A percentile compares a stretch with the other conserved stretches of the same genome.
Evolutionary conservation across 2,888 invertebrate genomes (phyloP).

Genomic region (Cheilosia variabilis): DNA sequence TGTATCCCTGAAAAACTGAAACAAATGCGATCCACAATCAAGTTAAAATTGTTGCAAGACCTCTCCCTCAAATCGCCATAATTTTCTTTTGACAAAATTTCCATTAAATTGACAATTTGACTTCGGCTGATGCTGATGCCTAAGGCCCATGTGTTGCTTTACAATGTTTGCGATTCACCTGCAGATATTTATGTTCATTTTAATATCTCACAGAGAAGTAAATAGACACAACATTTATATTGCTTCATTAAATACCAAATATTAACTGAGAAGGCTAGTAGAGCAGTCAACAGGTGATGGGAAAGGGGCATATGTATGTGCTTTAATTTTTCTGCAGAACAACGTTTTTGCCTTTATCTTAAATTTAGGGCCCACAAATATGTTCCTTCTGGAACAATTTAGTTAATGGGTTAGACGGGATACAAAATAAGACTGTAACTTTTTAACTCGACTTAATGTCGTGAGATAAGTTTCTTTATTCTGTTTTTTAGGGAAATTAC

Average conservation of each 20-base stretch:
- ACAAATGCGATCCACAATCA: conserved; percentile 5
- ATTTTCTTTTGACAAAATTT: conserved; percentile 4
- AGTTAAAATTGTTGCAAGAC: conserved; percentile 2
- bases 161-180: not conserved
- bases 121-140: not conserved
- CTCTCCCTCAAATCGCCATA: not conserved
- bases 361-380: no score
- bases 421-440: no score
- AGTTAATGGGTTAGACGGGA: no score
- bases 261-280: not conserved
- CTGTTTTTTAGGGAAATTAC: no score
- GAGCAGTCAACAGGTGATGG: no score
- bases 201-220: not conserved
- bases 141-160: not conserved
- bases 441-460: no score
- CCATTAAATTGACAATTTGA: conserved; percentile 1
- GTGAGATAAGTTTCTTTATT: no score
- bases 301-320: no score
- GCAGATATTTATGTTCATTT: not conserved
- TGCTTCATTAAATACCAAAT: not conserved
- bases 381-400: no score
- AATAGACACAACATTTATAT: not conserved
- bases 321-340: no score
- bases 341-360: no score
- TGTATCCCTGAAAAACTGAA: not conserved